These are phyloP conservation scores for Olivierus martensii DNA, from an alignment of 1,140 invertebrate species.

Conservation along the genomic window DNA sequence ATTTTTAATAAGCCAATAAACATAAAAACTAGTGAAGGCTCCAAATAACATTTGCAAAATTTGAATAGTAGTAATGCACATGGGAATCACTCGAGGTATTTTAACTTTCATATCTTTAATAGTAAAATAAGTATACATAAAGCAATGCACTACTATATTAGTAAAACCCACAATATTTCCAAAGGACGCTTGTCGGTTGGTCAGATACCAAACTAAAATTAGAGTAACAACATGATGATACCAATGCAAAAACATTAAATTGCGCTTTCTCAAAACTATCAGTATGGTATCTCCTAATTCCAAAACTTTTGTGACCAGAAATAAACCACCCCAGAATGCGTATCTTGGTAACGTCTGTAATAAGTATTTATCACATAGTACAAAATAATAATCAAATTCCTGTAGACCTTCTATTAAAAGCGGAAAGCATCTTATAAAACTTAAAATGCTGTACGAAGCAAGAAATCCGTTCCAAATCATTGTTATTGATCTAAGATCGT, in stretches of 20 bases:
- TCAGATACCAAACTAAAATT: constrained; percentile 27
- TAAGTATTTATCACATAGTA: background rate
- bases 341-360: constrained; percentile 39
- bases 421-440: background rate
- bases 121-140: constrained; percentile 93
- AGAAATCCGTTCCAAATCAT: background rate
- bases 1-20: background rate
- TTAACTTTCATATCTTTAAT: constrained; percentile 70
- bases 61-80: constrained; percentile 83
- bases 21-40: background rate
- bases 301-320: background rate
- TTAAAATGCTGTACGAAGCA: background rate
- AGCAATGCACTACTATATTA: constrained; percentile 92
- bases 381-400: background rate
- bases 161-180: constrained; percentile 96
- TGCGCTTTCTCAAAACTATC: background rate
- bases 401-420: background rate
- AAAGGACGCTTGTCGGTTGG: background rate
- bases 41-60: constrained; percentile 72
- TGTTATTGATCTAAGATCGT: background rate
- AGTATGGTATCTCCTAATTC: background rate
- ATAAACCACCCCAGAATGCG: constrained; percentile 37
- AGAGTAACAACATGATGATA: background rate
- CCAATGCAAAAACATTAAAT: background rate
- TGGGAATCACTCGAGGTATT: constrained; percentile 64